Conservation (phyloP, 2,797 vertebrate species). For the Pangasius krempfi region DNA sequence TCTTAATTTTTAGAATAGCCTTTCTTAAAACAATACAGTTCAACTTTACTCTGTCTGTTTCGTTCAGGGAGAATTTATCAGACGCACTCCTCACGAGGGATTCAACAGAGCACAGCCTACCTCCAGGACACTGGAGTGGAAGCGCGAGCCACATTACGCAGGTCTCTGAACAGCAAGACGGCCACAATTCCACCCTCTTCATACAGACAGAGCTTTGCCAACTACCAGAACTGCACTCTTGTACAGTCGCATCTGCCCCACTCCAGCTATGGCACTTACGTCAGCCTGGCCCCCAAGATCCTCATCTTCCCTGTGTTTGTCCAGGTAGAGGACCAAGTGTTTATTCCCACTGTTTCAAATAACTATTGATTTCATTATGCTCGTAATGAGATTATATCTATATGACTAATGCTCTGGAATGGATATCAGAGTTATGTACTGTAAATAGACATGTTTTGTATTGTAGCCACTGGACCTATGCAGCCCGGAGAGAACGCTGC, state of each 20-base stretch:
- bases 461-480: conserved; percentile 88
- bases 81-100: conserved; percentile 72
- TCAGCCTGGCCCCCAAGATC: conserved; percentile 83
- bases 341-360: background rate
- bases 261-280: conserved; percentile 80
- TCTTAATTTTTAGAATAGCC: background rate
- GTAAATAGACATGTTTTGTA: background rate
- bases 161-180: conserved; percentile 56
- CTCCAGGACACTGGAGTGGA: conserved; percentile 66
- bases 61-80: conserved; percentile 71
- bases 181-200: conserved; percentile 71
- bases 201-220: conserved; percentile 72
- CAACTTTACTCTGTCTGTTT: background rate
- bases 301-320: conserved; percentile 90
- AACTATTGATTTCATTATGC: background rate
- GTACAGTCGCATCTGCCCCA: conserved; percentile 82
- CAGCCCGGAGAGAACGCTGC: conserved; percentile 82
- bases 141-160: conserved; percentile 72
- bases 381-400: conserved; percentile 13
- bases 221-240: conserved; percentile 89
- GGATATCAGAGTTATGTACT: background rate
- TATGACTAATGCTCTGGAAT: background rate
- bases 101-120: conserved; percentile 56
- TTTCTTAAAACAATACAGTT: background rate
- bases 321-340: conserved; percentile 73